Evolutionary conservation across 37 sponge, comb jelly and placozoan genomes (phyloP).

Genomic region (Geodia barretti): DNA sequence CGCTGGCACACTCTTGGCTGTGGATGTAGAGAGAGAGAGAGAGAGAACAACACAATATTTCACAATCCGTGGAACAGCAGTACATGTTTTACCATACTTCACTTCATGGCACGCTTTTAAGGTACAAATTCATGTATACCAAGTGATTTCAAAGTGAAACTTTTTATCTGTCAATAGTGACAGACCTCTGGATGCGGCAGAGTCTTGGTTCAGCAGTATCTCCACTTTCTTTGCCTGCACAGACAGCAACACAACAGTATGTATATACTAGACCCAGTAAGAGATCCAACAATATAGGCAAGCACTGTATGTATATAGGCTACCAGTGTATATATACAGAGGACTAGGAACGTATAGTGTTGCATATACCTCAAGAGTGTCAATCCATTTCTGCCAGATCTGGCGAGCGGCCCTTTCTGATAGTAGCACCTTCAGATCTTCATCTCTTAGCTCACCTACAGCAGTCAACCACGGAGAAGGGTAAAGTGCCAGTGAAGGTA

Average conservation of each 20-base stretch:
- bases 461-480: not conserved
- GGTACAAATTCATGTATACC: too few relatives aligned
- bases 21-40: too few relatives aligned
- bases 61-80: not conserved
- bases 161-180: too few relatives aligned
- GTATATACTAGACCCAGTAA: not conserved
- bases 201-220: not conserved
- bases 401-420: constrained; percentile 60
- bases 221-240: constrained; percentile 52
- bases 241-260: too few relatives aligned
- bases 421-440: constrained; percentile 63
- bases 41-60: too few relatives aligned
- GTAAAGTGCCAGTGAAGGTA: too few relatives aligned
- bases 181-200: not conserved
- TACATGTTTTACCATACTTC: not conserved
- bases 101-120: not conserved
- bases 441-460: constrained; percentile 50
- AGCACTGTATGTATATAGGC: too few relatives aligned
- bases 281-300: not conserved
- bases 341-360: too few relatives aligned
- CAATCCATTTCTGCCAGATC: constrained; percentile 55
- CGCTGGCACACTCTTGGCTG: not conserved
- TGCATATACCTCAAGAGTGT: constrained; percentile 70
- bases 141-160: too few relatives aligned
- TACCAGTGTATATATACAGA: too few relatives aligned